Evolutionary conservation across 2,888 invertebrate genomes (phyloP).

Genomic region (Meiosimyza platycephala): DNA sequence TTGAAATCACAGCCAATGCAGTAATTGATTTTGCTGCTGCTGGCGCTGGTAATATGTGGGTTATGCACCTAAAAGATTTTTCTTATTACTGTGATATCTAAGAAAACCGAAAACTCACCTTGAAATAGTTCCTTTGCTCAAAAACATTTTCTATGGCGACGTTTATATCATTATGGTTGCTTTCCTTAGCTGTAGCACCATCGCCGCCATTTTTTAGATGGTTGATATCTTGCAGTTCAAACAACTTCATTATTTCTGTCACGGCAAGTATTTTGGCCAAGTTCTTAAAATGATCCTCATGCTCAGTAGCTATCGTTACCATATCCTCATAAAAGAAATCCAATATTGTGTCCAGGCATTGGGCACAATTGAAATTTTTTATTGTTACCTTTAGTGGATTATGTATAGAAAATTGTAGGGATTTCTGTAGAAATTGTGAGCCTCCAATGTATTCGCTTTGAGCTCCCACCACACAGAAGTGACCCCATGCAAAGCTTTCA

Average conservation of each 20-base stretch:
- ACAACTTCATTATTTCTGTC: slow-evolving; percentile 59
- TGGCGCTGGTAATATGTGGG: slow-evolving; percentile 52
- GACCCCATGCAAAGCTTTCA: slow-evolving; percentile 51
- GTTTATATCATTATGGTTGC: slow-evolving; percentile 42
- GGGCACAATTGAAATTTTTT: slow-evolving; percentile 59
- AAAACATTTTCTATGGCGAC: slow-evolving; percentile 55
- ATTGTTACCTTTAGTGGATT: slow-evolving; percentile 63
- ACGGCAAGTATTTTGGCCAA: slow-evolving; percentile 61
- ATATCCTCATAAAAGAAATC: slow-evolving; percentile 65
- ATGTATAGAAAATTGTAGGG: slow-evolving; percentile 63
- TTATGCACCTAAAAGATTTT: slow-evolving; percentile 52
- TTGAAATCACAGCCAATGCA: slow-evolving; percentile 66
- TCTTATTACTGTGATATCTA: neutral
- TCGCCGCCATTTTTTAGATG: slow-evolving; percentile 27
- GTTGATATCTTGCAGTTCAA: slow-evolving; percentile 49
- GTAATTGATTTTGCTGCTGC: slow-evolving; percentile 65
- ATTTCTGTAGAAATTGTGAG: slow-evolving; percentile 56
- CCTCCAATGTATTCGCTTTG: slow-evolving; percentile 62
- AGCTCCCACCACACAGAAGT: slow-evolving; percentile 64
- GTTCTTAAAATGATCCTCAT: slow-evolving; percentile 61
- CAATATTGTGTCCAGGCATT: slow-evolving; percentile 61
- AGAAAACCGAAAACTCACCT: slow-evolving; percentile 45
- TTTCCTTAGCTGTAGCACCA: neutral
- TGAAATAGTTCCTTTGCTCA: slow-evolving; percentile 61
- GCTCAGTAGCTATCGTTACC: slow-evolving; percentile 60